Percentiles rank a stretch among this genome's conserved stretches.
These are phyloP conservation scores for Mythimna loreyi DNA, from an alignment of 2,888 invertebrate genomes.

Conservation along the genomic window DNA sequence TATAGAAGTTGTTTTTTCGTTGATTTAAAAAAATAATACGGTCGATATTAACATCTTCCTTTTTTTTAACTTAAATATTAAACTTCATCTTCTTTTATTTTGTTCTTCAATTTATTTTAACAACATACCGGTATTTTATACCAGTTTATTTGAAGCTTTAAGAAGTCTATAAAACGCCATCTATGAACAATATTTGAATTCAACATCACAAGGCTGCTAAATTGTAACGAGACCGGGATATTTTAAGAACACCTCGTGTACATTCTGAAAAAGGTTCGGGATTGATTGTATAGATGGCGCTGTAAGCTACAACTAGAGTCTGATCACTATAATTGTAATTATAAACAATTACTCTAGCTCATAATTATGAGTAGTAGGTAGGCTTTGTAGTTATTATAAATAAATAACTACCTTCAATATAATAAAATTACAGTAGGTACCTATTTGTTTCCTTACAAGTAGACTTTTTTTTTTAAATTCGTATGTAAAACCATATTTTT, in stretches of 20 bases:
- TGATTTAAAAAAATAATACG: neutral
- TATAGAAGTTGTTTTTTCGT: too few species aligned
- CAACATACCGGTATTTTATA: neutral
- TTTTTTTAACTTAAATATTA: neutral
- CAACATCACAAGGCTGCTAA: neutral
- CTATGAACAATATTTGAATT: conserved; percentile 20
- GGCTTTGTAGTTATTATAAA: too few species aligned
- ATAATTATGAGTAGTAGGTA: too few species aligned
- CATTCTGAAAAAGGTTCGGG: neutral
- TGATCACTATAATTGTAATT: too few species aligned
- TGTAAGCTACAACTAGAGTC: neutral
- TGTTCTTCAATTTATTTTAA: neutral
- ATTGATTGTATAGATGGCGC: conserved; percentile 35
- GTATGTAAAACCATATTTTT: too few species aligned
- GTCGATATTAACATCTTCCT: neutral
- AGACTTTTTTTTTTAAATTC: too few species aligned
- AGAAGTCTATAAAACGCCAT: conserved; percentile 24
- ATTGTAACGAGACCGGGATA: neutral
- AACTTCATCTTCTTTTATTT: neutral
- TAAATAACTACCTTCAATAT: neutral
- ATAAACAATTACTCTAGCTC: too few species aligned
- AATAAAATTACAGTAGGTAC: neutral
- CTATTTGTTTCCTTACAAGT: too few species aligned
- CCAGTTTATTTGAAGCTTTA: neutral
- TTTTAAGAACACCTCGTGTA: neutral